phyloP scores from a whole-genome alignment of 2,113 vertebrate species.

The Heterotis niloticus region DNA sequence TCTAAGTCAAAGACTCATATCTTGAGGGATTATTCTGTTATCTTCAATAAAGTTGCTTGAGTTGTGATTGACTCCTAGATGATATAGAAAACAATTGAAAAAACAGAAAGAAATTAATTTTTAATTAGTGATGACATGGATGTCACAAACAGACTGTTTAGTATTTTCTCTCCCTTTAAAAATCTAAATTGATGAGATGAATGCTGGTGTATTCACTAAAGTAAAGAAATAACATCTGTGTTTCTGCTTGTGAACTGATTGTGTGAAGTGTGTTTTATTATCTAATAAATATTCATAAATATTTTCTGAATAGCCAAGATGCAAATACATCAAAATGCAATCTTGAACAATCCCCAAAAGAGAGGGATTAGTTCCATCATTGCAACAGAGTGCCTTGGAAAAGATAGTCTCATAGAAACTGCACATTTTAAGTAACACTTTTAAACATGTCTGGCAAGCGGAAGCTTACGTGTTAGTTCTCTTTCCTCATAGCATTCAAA shows the following conservation, averaged over 20 bases:
- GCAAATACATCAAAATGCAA: not conserved
- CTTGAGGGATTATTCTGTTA: too few species aligned
- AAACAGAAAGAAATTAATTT: not conserved
- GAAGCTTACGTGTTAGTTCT: not conserved
- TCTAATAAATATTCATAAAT: slow-evolving; percentile 19
- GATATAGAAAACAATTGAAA: not conserved
- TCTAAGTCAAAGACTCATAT: too few species aligned
- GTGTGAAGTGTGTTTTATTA: not conserved
- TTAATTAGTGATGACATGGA: not conserved
- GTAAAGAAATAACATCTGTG: not conserved
- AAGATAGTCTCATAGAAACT: slow-evolving; percentile 8
- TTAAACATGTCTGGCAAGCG: not conserved
- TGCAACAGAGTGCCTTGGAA: not conserved
- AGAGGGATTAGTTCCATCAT: slow-evolving; percentile 1
- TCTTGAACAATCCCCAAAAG: not conserved
- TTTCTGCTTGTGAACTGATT: not conserved
- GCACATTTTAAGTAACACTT: not conserved
- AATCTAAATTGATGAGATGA: not conserved
- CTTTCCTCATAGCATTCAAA: too few species aligned
- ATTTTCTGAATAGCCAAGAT: not conserved
- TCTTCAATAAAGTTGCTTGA: too few species aligned
- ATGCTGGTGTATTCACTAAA: not conserved
- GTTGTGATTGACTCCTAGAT: not conserved
- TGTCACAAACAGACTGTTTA: not conserved
- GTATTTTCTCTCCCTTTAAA: not conserved